Percentiles rank a stretch among this genome's conserved stretches.
Conservation (phyloP, 2,113 vertebrate species). For the Xenopus borealis region DNA sequence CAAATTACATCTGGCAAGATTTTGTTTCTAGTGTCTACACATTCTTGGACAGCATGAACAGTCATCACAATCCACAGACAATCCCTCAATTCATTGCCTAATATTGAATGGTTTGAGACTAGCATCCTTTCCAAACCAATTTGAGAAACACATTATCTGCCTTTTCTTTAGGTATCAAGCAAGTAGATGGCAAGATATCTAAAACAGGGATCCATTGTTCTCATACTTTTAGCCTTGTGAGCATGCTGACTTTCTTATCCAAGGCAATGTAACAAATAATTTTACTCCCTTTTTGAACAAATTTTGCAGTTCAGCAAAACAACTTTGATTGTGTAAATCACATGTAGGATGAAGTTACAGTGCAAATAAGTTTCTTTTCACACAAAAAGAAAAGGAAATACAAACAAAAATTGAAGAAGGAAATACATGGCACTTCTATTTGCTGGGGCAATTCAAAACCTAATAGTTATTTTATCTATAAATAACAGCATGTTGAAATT, state of each 20-base stretch:
- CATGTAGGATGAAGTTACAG: conserved; percentile 36
- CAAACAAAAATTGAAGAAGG: conserved; percentile 31
- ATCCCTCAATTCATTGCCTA: conserved; percentile 19
- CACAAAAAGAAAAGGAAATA: conserved; percentile 39
- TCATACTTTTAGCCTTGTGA: background rate
- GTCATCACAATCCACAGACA: background rate
- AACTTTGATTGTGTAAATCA: conserved; percentile 29
- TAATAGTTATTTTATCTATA: conserved; percentile 46
- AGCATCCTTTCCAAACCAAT: conserved; percentile 38
- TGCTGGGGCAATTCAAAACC: conserved; percentile 37
- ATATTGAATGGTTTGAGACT: conserved; percentile 16
- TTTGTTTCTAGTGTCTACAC: background rate
- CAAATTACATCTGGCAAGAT: background rate
- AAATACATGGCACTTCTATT: conserved; percentile 33
- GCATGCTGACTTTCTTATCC: conserved; percentile 12
- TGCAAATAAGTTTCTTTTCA: conserved; percentile 26
- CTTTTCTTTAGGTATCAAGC: conserved; percentile 24
- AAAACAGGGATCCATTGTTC: conserved; percentile 38
- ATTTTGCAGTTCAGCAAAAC: conserved; percentile 24
- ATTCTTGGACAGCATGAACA: background rate
- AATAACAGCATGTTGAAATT: conserved; percentile 46
- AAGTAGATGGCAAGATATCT: conserved; percentile 30
- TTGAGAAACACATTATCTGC: conserved; percentile 29
- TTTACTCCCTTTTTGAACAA: conserved; percentile 15
- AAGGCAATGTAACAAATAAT: conserved; percentile 22